Conservation (phyloP, 2,888 invertebrate genomes). For the Cylloceria caligata region DNA sequence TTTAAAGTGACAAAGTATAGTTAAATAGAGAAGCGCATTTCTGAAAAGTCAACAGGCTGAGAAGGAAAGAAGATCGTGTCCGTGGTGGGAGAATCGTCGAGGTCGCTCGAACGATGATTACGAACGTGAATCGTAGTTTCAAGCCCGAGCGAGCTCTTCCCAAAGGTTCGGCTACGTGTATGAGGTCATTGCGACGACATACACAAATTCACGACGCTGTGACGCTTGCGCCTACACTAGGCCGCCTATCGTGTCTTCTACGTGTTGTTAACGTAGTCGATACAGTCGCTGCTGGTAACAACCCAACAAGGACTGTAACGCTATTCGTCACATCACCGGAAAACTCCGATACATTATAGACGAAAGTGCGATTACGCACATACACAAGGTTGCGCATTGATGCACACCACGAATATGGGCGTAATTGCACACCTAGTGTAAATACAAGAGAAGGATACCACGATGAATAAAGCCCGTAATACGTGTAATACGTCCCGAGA, state of each 20-base stretch:
- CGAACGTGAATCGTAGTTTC: constrained; percentile 13
- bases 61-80: constrained; percentile 18
- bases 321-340: constrained; percentile 2
- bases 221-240: neutral
- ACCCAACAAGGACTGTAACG: neutral
- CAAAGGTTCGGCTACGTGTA: neutral
- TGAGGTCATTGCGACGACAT: too few relatives aligned
- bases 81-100: constrained; percentile 4
- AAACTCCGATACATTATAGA: neutral
- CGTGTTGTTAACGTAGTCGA: neutral
- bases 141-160: constrained; percentile 34
- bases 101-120: constrained; percentile 5
- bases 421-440: neutral
- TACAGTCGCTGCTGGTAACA: neutral
- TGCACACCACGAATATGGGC: neutral
- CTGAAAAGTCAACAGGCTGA: constrained; percentile 23
- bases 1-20: neutral
- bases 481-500: neutral
- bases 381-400: neutral
- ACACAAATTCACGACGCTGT: neutral
- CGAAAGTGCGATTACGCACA: neutral
- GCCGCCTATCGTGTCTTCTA: neutral
- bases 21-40: neutral
- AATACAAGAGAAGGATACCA: constrained; percentile 38
- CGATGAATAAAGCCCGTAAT: constrained; percentile 12